Conservation (phyloP, 2,888 invertebrate genomes). For the Harpagoxenus sublaevis region DNA sequence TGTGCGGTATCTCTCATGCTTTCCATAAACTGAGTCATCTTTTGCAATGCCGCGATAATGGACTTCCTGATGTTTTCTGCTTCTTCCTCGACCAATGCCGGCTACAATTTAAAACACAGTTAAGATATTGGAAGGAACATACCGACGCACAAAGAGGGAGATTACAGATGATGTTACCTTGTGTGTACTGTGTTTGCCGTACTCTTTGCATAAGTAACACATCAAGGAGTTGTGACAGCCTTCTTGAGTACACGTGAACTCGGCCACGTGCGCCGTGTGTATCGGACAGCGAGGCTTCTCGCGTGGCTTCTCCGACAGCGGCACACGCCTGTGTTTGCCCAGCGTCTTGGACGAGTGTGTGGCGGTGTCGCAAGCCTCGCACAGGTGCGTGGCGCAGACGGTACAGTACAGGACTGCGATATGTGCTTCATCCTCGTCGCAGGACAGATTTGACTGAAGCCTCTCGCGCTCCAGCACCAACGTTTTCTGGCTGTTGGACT, state of each 20-base stretch:
- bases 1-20: conserved; percentile 87
- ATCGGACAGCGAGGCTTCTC: conserved; percentile 87
- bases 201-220: conserved; percentile 89
- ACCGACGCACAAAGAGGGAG: neutral
- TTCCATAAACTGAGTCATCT: conserved; percentile 87
- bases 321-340: conserved; percentile 87
- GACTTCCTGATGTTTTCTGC: conserved; percentile 87
- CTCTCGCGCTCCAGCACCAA: conserved; percentile 81
- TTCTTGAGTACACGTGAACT: conserved; percentile 88
- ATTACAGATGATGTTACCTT: conserved; percentile 83
- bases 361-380: conserved; percentile 87
- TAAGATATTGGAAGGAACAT: neutral
- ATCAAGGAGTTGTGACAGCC: conserved; percentile 87
- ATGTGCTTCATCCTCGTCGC: conserved; percentile 88
- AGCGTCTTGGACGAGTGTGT: conserved; percentile 88
- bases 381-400: conserved; percentile 87
- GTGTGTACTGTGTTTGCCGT: conserved; percentile 87
- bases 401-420: conserved; percentile 88
- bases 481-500: conserved; percentile 81
- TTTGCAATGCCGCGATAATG: conserved; percentile 86
- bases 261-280: conserved; percentile 87
- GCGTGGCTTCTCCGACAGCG: conserved; percentile 87
- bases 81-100: conserved; percentile 87
- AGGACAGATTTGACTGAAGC: conserved; percentile 81
- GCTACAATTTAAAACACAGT: conserved; percentile 80